Base-by-base conservation (phyloP, 2,888 invertebrate species). In the Pachymerium ferrugineum region DNA sequence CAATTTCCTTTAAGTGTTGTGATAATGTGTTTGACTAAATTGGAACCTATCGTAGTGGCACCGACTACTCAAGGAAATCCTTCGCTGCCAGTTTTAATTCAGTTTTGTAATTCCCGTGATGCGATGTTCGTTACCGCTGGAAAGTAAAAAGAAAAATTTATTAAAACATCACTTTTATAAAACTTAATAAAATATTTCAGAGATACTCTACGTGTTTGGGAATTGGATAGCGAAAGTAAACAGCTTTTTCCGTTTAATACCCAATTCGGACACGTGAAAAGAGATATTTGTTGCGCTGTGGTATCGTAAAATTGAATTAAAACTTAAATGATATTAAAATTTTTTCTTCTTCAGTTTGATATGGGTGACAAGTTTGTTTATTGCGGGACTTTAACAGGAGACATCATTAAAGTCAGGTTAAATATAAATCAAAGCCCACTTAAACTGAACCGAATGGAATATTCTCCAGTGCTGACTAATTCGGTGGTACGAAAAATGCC, bases 361-460 rank as follows among this genome's bases (percentile, higher is more conserved):
- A 84, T 84, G 3, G 86, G 88, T 42, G 94, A 95, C 80, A 85
- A 88, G 68, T 87, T 86, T 76, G 89, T 91, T 69, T 93, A 89
- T 81, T 91, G 94, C 77, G 96, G 96, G 5, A 96, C 95, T 14
- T 85, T 87, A 12, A 91, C 93, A 79, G 95, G 90, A 33, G 95
- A 91, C 79, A 84, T 90, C 12, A 81, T 89, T 75, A 87, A 86
- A 79, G 81, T 80, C 10, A 80, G 80, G 72, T 72, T 76, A 8
- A 76, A 75, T 38, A 42, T 76, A 19, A 42, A 30, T 4, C 33
- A 38, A 33, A 47, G 42, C 25, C 28, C 31, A 12, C 73, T 69
- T 35, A 31, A 75, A 35, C 71, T 16, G 8, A 14, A 8, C 4
- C 31, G 16, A 6, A 42, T 8, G 22, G 22, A 42, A 12, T 71